A percentile compares a stretch with the other conserved stretches of the same genome.
Evolutionary conservation across 2,888 invertebrate species (phyloP).

Genomic region (Cantharis lateralis): DNA sequence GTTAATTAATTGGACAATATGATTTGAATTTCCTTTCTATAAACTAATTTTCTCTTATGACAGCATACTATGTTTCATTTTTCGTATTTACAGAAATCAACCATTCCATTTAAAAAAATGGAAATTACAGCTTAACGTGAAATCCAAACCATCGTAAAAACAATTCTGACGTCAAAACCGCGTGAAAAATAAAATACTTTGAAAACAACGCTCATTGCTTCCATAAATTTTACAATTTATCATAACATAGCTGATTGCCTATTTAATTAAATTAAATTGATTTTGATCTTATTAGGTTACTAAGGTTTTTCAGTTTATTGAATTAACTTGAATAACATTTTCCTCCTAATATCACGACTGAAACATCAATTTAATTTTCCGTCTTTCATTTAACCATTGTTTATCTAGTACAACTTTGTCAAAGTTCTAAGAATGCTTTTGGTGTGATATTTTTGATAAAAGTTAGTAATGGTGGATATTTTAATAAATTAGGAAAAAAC

Average conservation of each 20-base stretch:
- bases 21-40: background rate
- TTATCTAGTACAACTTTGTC: conserved; percentile 25
- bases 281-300: background rate
- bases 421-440: conserved; percentile 11
- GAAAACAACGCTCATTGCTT: background rate
- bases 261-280: background rate
- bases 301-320: background rate
- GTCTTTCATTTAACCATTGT: conserved; percentile 22
- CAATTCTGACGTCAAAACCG: background rate
- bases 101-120: background rate
- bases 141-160: background rate
- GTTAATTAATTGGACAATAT: background rate
- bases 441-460: conserved; percentile 24
- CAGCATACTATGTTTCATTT: no score
- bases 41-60: background rate
- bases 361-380: background rate
- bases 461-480: conserved; percentile 9
- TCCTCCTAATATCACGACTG: background rate
- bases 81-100: background rate
- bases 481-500: background rate
- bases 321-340: background rate
- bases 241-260: background rate
- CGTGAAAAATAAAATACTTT: no score
- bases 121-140: background rate
- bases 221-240: background rate